phyloP scores from a whole-genome alignment of 2,113 vertebrate genomes.

The Macheiramphus alcinus region DNA sequence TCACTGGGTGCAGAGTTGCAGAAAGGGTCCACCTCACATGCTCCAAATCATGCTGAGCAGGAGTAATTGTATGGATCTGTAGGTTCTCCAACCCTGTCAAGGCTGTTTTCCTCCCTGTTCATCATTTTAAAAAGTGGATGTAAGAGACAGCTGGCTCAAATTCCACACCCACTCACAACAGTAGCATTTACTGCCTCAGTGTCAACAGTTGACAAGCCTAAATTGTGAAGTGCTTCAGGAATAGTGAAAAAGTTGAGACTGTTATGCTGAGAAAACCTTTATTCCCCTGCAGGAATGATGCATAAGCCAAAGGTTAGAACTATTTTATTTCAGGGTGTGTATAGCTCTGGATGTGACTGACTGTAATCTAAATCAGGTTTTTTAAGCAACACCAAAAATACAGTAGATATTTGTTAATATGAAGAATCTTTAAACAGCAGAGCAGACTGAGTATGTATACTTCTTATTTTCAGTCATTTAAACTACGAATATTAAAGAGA shows the following conservation, averaged over 20 bases:
- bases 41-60: fast-evolving
- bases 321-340: neutral
- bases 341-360: neutral
- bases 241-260: neutral
- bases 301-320: neutral
- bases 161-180: slow-evolving; percentile 20
- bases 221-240: neutral
- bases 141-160: slow-evolving; percentile 21
- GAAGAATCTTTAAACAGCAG: neutral
- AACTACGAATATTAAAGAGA: neutral
- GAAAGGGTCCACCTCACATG: neutral
- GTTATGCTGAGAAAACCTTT: neutral
- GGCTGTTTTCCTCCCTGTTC: neutral
- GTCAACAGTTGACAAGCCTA: slow-evolving; percentile 8
- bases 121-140: neutral
- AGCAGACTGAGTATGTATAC: neutral
- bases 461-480: neutral
- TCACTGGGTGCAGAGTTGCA: neutral
- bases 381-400: neutral
- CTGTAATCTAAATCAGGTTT: neutral
- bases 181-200: neutral
- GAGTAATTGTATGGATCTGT: neutral
- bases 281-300: neutral
- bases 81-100: neutral
- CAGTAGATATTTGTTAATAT: neutral